Percentiles rank a stretch among this genome's conserved stretches.
These are phyloP conservation scores for Sparus aurata DNA, from an alignment of 2,797 vertebrate genomes.

Conservation along the genomic window DNA sequence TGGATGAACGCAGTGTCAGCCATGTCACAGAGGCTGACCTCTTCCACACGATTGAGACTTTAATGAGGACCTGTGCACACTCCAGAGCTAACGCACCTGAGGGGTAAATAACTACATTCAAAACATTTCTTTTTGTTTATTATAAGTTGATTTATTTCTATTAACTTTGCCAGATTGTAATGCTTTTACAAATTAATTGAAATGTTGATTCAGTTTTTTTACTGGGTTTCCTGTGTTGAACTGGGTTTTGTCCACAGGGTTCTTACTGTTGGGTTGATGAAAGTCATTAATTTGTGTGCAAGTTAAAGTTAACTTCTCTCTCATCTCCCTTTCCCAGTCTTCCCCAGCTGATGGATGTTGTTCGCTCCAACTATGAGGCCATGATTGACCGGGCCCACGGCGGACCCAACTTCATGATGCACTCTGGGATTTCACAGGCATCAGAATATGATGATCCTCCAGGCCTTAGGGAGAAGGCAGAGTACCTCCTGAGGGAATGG, in stretches of 20 bases:
- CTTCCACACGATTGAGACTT: slow-evolving; percentile 98
- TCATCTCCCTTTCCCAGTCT: slow-evolving; percentile 81
- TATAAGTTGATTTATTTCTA: neutral
- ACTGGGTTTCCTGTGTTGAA: neutral
- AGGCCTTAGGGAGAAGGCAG: slow-evolving; percentile 97
- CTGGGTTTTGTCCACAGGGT: neutral
- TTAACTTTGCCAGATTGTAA: neutral
- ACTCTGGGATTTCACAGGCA: slow-evolving; percentile 99
- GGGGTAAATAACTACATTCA: slow-evolving; percentile 86
- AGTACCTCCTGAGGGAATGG: slow-evolving; percentile 98
- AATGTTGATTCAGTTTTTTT: neutral
- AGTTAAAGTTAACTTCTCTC: neutral
- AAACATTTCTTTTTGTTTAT: neutral
- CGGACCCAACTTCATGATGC: slow-evolving; percentile 99
- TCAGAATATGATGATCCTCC: slow-evolving; percentile 99
- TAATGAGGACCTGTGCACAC: slow-evolving; percentile 99
- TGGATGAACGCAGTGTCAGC: slow-evolving; percentile 96
- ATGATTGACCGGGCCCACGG: slow-evolving; percentile 99
- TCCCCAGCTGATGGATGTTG: slow-evolving; percentile 98
- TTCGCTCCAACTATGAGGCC: slow-evolving; percentile 98
- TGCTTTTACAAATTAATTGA: neutral
- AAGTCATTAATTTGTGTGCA: too few species aligned
- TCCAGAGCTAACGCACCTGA: slow-evolving; percentile 98
- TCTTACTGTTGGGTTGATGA: neutral
- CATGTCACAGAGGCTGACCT: slow-evolving; percentile 98